Evolutionary conservation across 2,113 vertebrate genomes (phyloP).

Genomic region (Alectura lathami): DNA sequence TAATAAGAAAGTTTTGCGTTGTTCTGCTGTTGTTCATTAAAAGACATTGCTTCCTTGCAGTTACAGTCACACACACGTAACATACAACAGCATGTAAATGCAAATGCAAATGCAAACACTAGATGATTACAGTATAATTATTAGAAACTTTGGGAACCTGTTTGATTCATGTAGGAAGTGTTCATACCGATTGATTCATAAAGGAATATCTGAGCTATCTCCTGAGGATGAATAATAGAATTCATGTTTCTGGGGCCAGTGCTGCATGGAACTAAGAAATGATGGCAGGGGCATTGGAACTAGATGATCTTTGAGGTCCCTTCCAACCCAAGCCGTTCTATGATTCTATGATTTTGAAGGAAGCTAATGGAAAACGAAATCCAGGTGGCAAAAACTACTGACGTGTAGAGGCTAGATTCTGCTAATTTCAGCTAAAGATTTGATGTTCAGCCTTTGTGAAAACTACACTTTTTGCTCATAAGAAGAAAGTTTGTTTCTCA

Average conservation of each 20-base stretch:
- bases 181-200: background rate
- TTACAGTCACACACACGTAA: background rate
- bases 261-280: background rate
- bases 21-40: background rate
- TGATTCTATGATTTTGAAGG: slow-evolving; percentile 42
- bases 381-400: background rate
- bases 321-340: no score
- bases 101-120: background rate
- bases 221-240: background rate
- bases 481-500: background rate
- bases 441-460: background rate
- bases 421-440: background rate
- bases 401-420: background rate
- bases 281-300: no score
- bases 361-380: background rate
- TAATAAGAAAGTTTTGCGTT: background rate
- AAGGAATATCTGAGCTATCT: background rate
- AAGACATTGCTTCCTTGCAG: background rate
- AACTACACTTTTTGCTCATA: slow-evolving; percentile 16
- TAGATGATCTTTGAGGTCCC: no score
- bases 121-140: background rate
- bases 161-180: background rate
- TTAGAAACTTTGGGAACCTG: background rate
- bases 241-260: background rate
- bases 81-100: background rate